Percentiles rank a stretch among this genome's conserved stretches.
Conservation (phyloP, 2,113 vertebrate species). For the Danionella cerebrum region DNA sequence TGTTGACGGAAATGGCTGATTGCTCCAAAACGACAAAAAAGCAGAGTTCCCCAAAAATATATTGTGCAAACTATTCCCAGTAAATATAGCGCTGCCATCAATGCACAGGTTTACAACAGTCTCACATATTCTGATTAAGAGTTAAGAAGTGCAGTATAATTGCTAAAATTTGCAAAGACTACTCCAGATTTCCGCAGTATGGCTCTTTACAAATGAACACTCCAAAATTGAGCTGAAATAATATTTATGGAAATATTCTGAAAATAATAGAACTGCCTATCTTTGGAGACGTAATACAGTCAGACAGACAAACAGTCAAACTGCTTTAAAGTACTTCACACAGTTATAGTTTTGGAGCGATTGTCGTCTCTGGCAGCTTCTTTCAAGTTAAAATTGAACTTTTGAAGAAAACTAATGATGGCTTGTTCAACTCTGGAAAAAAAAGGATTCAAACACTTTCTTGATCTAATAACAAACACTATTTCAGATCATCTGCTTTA, state of each 20-base stretch:
- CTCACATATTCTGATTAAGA: too few relatives aligned
- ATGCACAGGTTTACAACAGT: too few relatives aligned
- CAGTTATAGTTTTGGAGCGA: conserved; percentile 12
- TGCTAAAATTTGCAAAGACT: too few relatives aligned
- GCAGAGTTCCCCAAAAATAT: too few relatives aligned
- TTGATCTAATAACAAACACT: not conserved
- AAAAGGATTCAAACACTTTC: not conserved
- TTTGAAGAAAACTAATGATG: conserved; percentile 47
- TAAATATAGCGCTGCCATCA: too few relatives aligned
- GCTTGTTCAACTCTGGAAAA: conserved; percentile 3
- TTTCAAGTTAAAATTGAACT: conserved; percentile 48
- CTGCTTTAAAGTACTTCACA: conserved; percentile 27
- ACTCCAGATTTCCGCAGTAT: not conserved
- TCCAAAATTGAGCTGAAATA: too few relatives aligned
- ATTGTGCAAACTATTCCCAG: too few relatives aligned
- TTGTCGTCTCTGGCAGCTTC: conserved; percentile 38
- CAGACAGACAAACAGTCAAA: conserved; percentile 45
- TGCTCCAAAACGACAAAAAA: too few relatives aligned
- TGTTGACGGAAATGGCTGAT: conserved; percentile 10
- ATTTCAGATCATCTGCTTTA: not conserved
- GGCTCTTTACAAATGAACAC: not conserved
- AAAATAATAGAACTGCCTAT: not conserved
- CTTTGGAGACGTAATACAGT: conserved; percentile 39
- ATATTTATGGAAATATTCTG: too few relatives aligned
- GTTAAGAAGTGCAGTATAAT: too few relatives aligned